These are phyloP conservation scores for Philopedon plagiatum DNA, from an alignment of 2,888 invertebrate species.

Conservation along the genomic window DNA sequence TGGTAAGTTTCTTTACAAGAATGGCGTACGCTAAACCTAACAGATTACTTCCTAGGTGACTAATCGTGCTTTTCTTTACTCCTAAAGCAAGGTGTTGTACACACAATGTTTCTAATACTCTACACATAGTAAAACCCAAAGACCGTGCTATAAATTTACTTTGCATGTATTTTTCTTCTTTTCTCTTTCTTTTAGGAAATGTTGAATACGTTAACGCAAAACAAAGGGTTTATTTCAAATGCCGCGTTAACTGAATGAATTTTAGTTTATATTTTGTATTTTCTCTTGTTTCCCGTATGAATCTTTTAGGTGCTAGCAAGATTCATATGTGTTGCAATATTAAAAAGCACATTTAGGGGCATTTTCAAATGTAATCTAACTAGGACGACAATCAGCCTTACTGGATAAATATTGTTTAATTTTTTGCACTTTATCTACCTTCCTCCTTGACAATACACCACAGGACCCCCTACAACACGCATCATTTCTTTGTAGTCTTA, in stretches of 20 bases:
- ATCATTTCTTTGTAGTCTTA: too few relatives aligned
- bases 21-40: neutral
- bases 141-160: slow-evolving; percentile 5
- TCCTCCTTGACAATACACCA: too few relatives aligned
- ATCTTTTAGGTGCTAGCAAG: too few relatives aligned
- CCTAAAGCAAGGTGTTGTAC: neutral
- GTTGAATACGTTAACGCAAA: neutral
- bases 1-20: neutral
- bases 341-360: too few relatives aligned
- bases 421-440: too few relatives aligned
- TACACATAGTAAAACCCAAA: slow-evolving; percentile 4
- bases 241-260: neutral
- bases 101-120: slow-evolving; percentile 7
- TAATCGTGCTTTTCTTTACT: slow-evolving; percentile 9
- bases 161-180: slow-evolving; percentile 1
- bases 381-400: too few relatives aligned
- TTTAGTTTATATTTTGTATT: neutral
- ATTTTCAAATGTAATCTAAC: too few relatives aligned
- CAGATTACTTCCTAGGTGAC: slow-evolving; percentile 4
- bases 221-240: slow-evolving; percentile 1
- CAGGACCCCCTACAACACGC: too few relatives aligned
- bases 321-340: too few relatives aligned
- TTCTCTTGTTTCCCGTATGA: neutral
- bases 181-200: neutral
- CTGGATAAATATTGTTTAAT: too few relatives aligned